Base-by-base conservation (phyloP, 2,797 vertebrate genomes). In the Manis pentadactyla region DNA sequence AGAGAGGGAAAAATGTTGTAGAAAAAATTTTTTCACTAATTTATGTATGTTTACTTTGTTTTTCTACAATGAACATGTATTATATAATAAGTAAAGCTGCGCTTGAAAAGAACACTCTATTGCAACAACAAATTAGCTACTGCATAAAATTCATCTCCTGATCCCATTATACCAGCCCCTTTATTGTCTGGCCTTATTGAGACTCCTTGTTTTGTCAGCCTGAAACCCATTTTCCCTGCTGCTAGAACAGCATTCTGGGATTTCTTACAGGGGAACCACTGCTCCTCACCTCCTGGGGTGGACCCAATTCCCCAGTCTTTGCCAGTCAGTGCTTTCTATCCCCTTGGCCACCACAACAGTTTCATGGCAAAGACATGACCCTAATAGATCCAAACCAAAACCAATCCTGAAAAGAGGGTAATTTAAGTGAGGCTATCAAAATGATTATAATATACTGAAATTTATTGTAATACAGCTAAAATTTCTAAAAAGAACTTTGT, bases 1-100 rank as follows among this genome's bases (percentile, higher is more conserved):
- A 84, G 93, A 92, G 77, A 46, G 2, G 34, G 31, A 88, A 55
- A 73, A 71, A 21, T 0, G 49, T 71, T 78, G 71, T 2, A 85
- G 25, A 31, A 90, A 90, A 90, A 82, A 46, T 89, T 96, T 92
- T 96, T 68, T 83, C 59, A 84, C 11, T 66, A 46, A 92, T 74
- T 87, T 86, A 83, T 19, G 64, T 37, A 18, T 34, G 4, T 59
- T 88, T 34, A 89, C 57, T 84, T 66, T 53, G 87, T 85, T 94
- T 75, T n/a, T 85, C 55, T 91, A 85, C 27, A 88, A 82, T 61
- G 55, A 90, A 71, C 17, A 63, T 29, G 13, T 49, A 87, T 71
- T 46, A 66, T 17, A 61, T 49, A 95, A 81, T 25, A 86, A 66
- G 12, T 46, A 78, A 82, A 59, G 61, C 18, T 93, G n/a, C 71